These are phyloP conservation scores for Caenorhabditis sp. DNA, from an alignment of 2,888 invertebrate genomes.

Conservation along the genomic window DNA sequence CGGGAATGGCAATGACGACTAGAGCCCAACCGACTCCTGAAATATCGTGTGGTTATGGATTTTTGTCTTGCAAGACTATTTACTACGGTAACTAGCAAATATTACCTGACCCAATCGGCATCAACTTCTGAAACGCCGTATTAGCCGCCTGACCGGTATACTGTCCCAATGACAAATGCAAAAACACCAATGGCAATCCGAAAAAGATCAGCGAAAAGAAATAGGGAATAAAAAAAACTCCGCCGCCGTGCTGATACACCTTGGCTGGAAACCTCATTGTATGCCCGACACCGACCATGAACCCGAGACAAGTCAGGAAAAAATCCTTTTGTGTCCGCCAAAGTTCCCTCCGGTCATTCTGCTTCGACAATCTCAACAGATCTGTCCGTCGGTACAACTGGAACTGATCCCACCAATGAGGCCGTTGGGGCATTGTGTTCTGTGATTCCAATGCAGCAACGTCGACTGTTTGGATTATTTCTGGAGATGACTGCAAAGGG, in stretches of 20 bases:
- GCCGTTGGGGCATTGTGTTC: constrained; percentile 52
- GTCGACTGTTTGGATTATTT: constrained; percentile 54
- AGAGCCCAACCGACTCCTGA: constrained; percentile 82
- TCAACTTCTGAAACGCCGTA: constrained; percentile 78
- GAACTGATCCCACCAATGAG: constrained; percentile 67
- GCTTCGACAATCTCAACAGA: constrained; percentile 50
- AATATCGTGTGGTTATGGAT: neutral
- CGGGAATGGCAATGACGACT: constrained; percentile 80
- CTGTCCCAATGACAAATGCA: constrained; percentile 80
- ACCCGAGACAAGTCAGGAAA: constrained; percentile 80
- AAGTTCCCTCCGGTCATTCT: constrained; percentile 76
- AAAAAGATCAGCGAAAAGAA: constrained; percentile 77
- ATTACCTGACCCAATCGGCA: constrained; percentile 79
- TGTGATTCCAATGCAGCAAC: constrained; percentile 27
- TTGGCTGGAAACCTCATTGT: constrained; percentile 80
- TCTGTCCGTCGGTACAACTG: constrained; percentile 64
- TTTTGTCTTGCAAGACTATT: too few species aligned
- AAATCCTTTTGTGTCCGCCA: constrained; percentile 82
- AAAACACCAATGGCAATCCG: constrained; percentile 81
- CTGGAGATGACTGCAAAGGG: constrained; percentile 48
- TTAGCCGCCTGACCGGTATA: constrained; percentile 78
- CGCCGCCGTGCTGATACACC: constrained; percentile 79
- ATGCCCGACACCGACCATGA: constrained; percentile 82
- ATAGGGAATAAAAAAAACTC: constrained; percentile 81
- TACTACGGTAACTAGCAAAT: neutral